Percentiles rank a stretch among this genome's conserved stretches.
phyloP scores from a whole-genome alignment of 2,888 invertebrate genomes.

The Caenorhabditis sp. region DNA sequence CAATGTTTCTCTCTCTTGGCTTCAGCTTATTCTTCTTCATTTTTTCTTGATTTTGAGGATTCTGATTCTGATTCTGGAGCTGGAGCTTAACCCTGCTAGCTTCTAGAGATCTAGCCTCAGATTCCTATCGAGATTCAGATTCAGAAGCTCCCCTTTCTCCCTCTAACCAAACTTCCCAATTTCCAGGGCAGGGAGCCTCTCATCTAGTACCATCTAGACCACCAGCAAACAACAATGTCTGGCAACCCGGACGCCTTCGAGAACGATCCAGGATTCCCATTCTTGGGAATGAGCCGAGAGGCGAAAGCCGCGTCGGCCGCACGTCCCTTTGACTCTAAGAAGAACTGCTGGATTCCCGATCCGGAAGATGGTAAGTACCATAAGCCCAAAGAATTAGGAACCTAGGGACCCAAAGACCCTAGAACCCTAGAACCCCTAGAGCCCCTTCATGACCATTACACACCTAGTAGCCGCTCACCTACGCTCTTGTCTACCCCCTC shows the following conservation, averaged over 20 bases:
- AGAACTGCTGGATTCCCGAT: conserved; percentile 99
- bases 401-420: background rate
- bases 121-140: no score
- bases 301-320: conserved; percentile 74
- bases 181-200: conserved; percentile 47
- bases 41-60: conserved; percentile 17
- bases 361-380: conserved; percentile 90
- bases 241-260: conserved; percentile 74
- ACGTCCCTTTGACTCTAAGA: conserved; percentile 91
- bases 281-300: conserved; percentile 74
- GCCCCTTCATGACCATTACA: conserved; percentile 11
- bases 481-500: conserved; percentile 41
- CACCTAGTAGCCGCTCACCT: conserved; percentile 37
- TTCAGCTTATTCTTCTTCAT: conserved; percentile 1
- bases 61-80: conserved; percentile 9
- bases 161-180: background rate
- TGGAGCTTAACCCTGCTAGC: no score
- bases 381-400: no score
- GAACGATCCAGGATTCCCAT: conserved; percentile 79
- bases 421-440: background rate
- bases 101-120: no score
- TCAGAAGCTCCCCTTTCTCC: conserved; percentile 1
- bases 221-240: conserved; percentile 54
- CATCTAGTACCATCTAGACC: conserved; percentile 2
- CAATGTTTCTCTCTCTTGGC: background rate